phyloP scores from a whole-genome alignment of 2,888 invertebrate genomes.

The Protodeltote pygarga region DNA sequence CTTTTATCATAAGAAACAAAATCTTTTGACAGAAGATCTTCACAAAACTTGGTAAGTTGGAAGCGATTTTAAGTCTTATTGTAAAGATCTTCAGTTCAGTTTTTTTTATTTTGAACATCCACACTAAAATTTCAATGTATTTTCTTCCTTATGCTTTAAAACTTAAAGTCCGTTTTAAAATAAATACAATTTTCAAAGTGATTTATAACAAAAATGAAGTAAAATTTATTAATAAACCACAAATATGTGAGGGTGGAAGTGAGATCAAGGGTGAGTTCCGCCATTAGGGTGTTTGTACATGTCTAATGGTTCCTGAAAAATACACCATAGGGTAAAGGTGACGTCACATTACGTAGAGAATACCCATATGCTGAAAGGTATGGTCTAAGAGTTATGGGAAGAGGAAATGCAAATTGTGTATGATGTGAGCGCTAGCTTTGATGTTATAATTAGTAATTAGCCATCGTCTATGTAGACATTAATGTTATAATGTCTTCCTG shows the following conservation, averaged over 20 bases:
- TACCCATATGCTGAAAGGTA: constrained; percentile 35
- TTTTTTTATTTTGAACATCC: constrained; percentile 1
- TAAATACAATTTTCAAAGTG: constrained; percentile 43
- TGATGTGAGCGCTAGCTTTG: too few species aligned
- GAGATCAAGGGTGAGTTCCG: constrained; percentile 64
- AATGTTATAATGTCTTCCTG: too few species aligned
- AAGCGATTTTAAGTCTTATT: constrained; percentile 29
- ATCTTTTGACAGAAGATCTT: background rate
- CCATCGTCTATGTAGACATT: too few species aligned
- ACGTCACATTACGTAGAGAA: constrained; percentile 42
- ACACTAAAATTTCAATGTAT: fast-evolving
- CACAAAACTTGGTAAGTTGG: background rate
- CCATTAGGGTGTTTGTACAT: constrained; percentile 65
- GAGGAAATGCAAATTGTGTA: constrained; percentile 4
- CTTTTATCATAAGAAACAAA: fast-evolving
- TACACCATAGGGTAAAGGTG: constrained; percentile 52
- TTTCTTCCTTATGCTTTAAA: background rate
- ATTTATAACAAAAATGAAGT: constrained; percentile 61
- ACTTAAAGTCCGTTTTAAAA: background rate
- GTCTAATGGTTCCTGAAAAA: constrained; percentile 61
- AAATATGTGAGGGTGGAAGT: constrained; percentile 56
- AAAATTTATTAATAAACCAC: constrained; percentile 61
- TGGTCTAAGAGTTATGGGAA: constrained; percentile 1
- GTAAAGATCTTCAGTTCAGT: constrained; percentile 1
- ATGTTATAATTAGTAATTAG: too few species aligned